Conservation (phyloP, 2,113 vertebrate species). For the Kryptolebias marmoratus region DNA sequence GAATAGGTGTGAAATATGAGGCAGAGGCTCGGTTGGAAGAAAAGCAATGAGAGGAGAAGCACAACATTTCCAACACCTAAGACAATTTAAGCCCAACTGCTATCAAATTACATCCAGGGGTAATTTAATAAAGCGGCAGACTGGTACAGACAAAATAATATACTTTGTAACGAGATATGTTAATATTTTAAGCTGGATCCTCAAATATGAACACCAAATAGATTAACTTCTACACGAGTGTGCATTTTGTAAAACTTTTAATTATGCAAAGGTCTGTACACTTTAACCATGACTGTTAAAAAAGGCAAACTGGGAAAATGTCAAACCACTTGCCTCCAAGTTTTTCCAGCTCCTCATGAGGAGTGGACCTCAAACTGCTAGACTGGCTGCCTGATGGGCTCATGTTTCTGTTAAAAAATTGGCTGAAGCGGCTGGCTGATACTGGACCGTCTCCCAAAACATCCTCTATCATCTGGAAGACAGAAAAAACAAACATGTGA, state of each 20-base stretch:
- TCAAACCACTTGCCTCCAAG: conserved; percentile 86
- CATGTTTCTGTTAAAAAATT: conserved; percentile 92
- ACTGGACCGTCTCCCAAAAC: conserved; percentile 93
- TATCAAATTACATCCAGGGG: not conserved
- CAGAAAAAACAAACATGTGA: conserved; percentile 33
- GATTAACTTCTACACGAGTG: not conserved
- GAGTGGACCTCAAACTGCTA: conserved; percentile 95
- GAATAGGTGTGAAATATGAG: conserved; percentile 96
- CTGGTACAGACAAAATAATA: not conserved
- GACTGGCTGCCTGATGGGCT: conserved; percentile 94
- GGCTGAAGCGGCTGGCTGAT: conserved; percentile 94
- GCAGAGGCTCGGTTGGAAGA: conserved; percentile 87
- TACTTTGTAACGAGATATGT: not conserved
- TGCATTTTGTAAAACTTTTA: not conserved
- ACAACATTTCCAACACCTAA: not conserved
- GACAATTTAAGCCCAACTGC: not conserved
- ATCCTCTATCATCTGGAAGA: conserved; percentile 95
- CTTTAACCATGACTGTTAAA: not conserved
- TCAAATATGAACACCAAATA: not conserved
- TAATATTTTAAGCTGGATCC: not conserved
- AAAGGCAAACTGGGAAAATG: not conserved
- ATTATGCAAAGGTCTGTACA: not conserved
- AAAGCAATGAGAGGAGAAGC: conserved; percentile 81
- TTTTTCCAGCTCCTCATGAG: conserved; percentile 95
- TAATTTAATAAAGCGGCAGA: not conserved